These are phyloP conservation scores for Cheilosia impressa DNA, from an alignment of 2,888 invertebrate genomes.

Conservation along the genomic window DNA sequence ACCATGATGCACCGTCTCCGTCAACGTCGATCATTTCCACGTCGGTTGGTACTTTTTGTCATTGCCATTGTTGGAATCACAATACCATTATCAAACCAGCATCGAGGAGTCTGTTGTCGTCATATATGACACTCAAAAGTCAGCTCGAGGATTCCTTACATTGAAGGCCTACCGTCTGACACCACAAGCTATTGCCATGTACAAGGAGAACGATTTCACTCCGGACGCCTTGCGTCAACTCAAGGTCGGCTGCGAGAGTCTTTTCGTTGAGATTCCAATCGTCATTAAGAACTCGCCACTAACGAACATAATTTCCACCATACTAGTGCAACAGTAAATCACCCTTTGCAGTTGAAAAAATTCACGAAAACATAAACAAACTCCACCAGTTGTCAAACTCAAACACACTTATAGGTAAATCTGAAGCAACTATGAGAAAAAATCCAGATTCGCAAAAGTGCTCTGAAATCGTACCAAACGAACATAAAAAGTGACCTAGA, in stretches of 20 bases:
- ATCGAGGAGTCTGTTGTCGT: slow-evolving; percentile 99
- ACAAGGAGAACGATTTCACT: slow-evolving; percentile 96
- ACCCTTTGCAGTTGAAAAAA: too few species aligned
- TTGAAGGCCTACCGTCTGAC: slow-evolving; percentile 98
- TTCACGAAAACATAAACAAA: too few species aligned
- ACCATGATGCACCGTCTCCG: slow-evolving; percentile 97
- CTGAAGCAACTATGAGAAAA: too few species aligned
- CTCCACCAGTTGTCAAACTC: too few species aligned
- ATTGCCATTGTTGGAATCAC: slow-evolving; percentile 96
- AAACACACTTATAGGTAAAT: too few species aligned
- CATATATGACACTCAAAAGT: slow-evolving; percentile 98
- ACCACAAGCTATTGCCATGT: slow-evolving; percentile 97
- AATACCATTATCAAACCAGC: slow-evolving; percentile 98
- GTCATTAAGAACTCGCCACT: slow-evolving; percentile 98
- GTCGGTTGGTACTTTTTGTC: slow-evolving; percentile 99
- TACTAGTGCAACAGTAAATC: too few species aligned
- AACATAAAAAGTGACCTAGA: too few species aligned
- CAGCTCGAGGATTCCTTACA: slow-evolving; percentile 96
- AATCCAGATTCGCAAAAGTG: too few species aligned
- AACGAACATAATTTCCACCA: slow-evolving; percentile 97
- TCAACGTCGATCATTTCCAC: slow-evolving; percentile 98
- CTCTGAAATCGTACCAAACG: too few species aligned
- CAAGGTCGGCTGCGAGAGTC: slow-evolving; percentile 96
- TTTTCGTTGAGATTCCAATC: slow-evolving; percentile 98
- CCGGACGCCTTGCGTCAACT: slow-evolving; percentile 95